Percentiles rank a stretch among this genome's conserved stretches.
phyloP scores from a whole-genome alignment of 2,888 invertebrate species.

The Nomada fabriciana region DNA sequence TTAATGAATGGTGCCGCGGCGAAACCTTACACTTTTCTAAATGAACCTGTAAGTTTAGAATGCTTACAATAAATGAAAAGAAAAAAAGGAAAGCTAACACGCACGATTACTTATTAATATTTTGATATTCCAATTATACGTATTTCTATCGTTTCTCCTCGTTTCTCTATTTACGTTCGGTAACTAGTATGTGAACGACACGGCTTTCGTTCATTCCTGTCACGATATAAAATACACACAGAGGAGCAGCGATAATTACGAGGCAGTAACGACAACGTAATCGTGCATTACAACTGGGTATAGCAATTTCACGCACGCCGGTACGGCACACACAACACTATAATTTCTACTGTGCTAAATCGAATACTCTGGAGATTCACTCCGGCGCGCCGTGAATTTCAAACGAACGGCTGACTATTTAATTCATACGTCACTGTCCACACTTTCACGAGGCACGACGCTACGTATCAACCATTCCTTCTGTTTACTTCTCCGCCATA shows the following conservation, averaged over 20 bases:
- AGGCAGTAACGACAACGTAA: constrained; percentile 51
- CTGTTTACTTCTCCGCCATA: background rate
- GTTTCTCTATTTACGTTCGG: constrained; percentile 19
- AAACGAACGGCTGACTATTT: constrained; percentile 35
- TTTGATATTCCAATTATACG: background rate
- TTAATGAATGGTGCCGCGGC: background rate
- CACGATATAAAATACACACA: constrained; percentile 21
- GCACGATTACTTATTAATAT: too few relatives aligned
- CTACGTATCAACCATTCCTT: constrained; percentile 6
- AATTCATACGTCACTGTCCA: constrained; percentile 53
- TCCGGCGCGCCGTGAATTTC: constrained; percentile 58
- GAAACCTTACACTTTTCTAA: too few relatives aligned
- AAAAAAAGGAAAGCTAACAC: too few relatives aligned
- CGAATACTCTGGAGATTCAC: constrained; percentile 48
- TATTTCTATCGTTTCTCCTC: constrained; percentile 8
- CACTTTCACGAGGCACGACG: constrained; percentile 57
- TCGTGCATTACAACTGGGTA: constrained; percentile 43
- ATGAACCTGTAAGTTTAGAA: too few relatives aligned
- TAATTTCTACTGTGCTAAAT: constrained; percentile 58
- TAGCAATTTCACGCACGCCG: constrained; percentile 51
- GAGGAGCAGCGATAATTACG: constrained; percentile 42
- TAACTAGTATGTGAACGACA: constrained; percentile 15
- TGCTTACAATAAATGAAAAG: too few relatives aligned
- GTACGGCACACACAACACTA: constrained; percentile 39
- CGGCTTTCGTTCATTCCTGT: constrained; percentile 34